Percentiles rank a stretch among this genome's conserved stretches.
Evolutionary conservation across 1,140 invertebrate species (phyloP).

Genomic region (Tenebrio molitor): DNA sequence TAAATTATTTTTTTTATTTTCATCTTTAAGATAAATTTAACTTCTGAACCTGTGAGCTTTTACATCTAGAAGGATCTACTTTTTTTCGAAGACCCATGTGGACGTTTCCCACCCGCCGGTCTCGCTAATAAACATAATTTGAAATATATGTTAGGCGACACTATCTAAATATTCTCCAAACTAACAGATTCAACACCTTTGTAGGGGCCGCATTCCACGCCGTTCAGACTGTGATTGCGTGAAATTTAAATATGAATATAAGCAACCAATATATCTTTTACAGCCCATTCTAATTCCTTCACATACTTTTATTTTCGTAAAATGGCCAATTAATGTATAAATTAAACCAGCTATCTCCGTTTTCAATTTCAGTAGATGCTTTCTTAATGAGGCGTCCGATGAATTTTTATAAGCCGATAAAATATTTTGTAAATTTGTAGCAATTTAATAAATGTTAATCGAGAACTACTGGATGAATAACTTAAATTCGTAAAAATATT

Average conservation of each 20-base stretch:
- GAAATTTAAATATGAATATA: constrained; percentile 6
- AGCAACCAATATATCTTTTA: background rate
- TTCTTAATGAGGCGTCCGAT: background rate
- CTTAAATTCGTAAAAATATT: too few relatives aligned
- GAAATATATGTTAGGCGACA: constrained; percentile 58
- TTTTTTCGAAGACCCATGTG: background rate
- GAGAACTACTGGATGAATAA: background rate
- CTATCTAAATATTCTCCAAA: constrained; percentile 59
- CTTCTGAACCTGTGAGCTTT: too few relatives aligned
- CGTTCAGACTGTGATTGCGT: constrained; percentile 47
- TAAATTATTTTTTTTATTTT: too few relatives aligned
- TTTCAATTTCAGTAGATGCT: background rate
- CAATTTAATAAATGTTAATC: background rate
- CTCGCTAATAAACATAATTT: constrained; percentile 48
- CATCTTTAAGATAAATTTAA: too few relatives aligned
- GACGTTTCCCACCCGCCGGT: constrained; percentile 8
- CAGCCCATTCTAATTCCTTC: constrained; percentile 7
- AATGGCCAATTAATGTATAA: constrained; percentile 8
- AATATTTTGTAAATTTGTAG: too few relatives aligned
- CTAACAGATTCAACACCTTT: constrained; percentile 61
- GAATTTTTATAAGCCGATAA: background rate
- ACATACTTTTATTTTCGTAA: constrained; percentile 19
- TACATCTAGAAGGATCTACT: too few relatives aligned
- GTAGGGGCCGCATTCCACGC: constrained; percentile 57
- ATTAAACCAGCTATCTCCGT: background rate